phyloP scores from a whole-genome alignment of 1,140 invertebrate genomes.

The Pseudomyrmex gracilis region DNA sequence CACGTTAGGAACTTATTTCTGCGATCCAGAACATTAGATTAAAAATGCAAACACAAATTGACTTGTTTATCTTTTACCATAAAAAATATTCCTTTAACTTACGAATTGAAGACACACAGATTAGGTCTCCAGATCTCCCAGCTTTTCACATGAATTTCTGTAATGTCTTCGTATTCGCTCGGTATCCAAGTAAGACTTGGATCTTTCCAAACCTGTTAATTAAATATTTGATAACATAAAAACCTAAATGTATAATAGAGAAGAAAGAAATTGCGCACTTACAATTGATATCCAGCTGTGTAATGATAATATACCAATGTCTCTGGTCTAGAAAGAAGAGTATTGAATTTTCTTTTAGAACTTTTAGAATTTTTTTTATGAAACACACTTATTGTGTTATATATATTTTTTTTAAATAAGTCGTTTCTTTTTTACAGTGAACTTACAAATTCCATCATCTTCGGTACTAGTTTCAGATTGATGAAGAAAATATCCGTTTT shows the following conservation, averaged over 20 bases:
- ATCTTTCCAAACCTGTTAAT: slow-evolving; percentile 82
- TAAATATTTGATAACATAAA: background rate
- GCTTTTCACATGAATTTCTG: slow-evolving; percentile 78
- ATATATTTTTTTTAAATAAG: background rate
- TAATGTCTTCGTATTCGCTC: slow-evolving; percentile 81
- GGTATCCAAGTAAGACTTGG: slow-evolving; percentile 84
- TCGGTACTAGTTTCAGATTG: slow-evolving; percentile 83
- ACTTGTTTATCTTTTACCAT: background rate
- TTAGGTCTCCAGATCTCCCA: slow-evolving; percentile 85
- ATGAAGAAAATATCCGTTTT: slow-evolving; percentile 82
- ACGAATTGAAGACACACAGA: slow-evolving; percentile 85
- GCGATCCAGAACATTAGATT: too few species aligned
- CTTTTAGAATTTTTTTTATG: too few species aligned
- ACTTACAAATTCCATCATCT: slow-evolving; percentile 86
- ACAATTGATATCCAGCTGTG: slow-evolving; percentile 78
- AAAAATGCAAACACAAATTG: background rate
- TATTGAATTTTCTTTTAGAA: too few species aligned
- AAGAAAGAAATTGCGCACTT: slow-evolving; percentile 56
- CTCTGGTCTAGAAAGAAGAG: background rate
- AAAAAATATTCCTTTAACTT: slow-evolving; percentile 58
- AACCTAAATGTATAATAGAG: background rate
- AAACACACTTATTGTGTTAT: background rate
- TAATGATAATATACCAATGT: slow-evolving; percentile 69
- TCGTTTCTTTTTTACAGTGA: background rate
- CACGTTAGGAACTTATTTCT: too few species aligned